phyloP scores from a whole-genome alignment of 2,797 vertebrate species.

The Brachyalestes nurse region DNA sequence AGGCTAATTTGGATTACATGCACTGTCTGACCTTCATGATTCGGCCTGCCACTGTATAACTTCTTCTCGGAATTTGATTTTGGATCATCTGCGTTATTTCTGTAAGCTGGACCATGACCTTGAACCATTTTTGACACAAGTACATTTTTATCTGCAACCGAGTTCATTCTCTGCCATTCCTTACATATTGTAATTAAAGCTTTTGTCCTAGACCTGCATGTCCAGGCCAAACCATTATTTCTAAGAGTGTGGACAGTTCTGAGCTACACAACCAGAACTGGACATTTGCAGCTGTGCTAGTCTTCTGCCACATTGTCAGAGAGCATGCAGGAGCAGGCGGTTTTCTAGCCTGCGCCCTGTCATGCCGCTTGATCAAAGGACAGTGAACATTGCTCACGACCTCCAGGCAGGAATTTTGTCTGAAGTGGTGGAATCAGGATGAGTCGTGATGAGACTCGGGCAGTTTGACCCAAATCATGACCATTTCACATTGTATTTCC shows the following conservation, averaged over 20 bases:
- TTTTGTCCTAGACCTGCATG: neutral
- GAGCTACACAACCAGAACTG: neutral
- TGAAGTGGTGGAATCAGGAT: neutral
- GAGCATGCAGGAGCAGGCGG: neutral
- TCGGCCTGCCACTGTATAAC: too few relatives aligned
- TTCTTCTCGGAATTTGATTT: too few relatives aligned
- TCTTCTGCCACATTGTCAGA: neutral
- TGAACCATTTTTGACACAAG: too few relatives aligned
- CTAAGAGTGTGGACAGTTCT: neutral
- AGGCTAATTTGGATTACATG: too few relatives aligned
- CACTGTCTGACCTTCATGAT: too few relatives aligned
- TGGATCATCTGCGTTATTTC: too few relatives aligned
- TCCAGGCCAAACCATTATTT: neutral
- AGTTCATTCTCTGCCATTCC: too few relatives aligned
- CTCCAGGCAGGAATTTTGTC: constrained; percentile 25
- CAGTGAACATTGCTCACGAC: neutral
- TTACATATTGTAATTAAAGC: too few relatives aligned
- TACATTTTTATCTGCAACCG: too few relatives aligned
- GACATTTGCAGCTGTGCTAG: neutral
- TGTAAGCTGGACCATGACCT: too few relatives aligned
- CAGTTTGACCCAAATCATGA: constrained; percentile 28
- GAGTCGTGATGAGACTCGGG: neutral
- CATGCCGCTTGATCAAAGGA: neutral
- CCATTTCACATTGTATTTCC: constrained; percentile 27
- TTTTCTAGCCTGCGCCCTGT: neutral